Conservation (phyloP, 23 tunicate species). For the Phallusia fumigata region DNA sequence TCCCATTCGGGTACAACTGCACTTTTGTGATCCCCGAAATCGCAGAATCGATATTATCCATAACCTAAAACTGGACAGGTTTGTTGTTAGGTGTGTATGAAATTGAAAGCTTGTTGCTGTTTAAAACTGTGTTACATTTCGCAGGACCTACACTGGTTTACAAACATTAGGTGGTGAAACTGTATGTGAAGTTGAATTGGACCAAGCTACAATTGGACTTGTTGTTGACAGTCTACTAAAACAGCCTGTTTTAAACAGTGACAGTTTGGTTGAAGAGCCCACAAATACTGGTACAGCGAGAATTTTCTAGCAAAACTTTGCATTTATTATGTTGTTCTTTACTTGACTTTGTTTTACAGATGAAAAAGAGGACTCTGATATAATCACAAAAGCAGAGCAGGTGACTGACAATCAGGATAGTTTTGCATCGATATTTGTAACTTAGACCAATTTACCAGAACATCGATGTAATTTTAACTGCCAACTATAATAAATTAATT, state of each 20-base stretch:
- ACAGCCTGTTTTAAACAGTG: constrained; percentile 13
- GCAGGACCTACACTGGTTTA: constrained; percentile 82
- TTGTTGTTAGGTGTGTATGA: not conserved
- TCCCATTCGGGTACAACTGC: constrained; percentile 83
- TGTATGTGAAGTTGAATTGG: constrained; percentile 82
- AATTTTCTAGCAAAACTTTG: not conserved
- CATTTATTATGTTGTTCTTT: not conserved
- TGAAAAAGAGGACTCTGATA: not conserved
- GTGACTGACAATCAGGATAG: too few species aligned
- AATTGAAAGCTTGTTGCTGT: not conserved
- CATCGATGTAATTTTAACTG: too few species aligned
- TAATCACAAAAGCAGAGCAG: too few species aligned
- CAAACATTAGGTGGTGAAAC: constrained; percentile 92
- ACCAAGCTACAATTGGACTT: constrained; percentile 45
- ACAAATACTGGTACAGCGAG: not conserved
- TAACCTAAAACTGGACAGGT: constrained; percentile 74
- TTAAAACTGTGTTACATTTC: not conserved
- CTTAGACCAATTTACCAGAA: too few species aligned
- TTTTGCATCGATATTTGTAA: too few species aligned
- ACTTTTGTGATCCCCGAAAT: constrained; percentile 76
- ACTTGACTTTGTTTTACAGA: not conserved
- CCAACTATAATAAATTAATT: too few species aligned
- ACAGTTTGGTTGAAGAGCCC: not conserved
- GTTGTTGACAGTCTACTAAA: constrained; percentile 43
- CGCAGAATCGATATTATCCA: constrained; percentile 83